Percentiles rank a stretch among this genome's conserved stretches.
These are phyloP conservation scores for Bilobella aurantiaca DNA, from an alignment of 1,140 invertebrate genomes.

Conservation along the genomic window DNA sequence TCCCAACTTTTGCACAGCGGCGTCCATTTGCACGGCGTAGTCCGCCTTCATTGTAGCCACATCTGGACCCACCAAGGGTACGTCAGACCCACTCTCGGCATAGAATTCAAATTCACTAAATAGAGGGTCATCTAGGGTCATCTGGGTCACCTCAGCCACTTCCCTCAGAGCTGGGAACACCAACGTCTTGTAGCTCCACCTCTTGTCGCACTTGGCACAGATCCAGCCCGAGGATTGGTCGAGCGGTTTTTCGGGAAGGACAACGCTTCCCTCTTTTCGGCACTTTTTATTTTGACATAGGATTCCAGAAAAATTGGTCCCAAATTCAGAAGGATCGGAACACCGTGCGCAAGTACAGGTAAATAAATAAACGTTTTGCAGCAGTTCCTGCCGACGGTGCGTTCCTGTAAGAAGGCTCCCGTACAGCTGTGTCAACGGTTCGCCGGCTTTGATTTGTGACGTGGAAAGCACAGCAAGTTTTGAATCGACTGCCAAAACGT, in stretches of 20 bases:
- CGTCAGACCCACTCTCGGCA: neutral
- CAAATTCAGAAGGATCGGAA: conserved; percentile 36
- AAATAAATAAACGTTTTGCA: conserved; percentile 37
- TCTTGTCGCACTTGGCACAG: conserved; percentile 5
- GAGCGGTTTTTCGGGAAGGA: conserved; percentile 5
- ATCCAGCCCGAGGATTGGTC: neutral
- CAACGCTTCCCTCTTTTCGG: neutral
- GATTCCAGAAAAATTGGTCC: conserved; percentile 25
- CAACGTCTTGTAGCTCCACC: neutral
- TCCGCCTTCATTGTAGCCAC: neutral
- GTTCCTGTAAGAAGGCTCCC: conserved; percentile 29
- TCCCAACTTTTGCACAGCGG: neutral
- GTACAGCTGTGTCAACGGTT: conserved; percentile 15
- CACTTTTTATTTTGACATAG: conserved; percentile 24
- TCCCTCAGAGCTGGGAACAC: conserved; percentile 5
- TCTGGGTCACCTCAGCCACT: neutral
- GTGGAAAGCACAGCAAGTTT: neutral
- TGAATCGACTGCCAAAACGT: neutral
- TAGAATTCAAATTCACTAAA: conserved; percentile 1
- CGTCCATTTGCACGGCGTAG: conserved; percentile 1
- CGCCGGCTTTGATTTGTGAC: conserved; percentile 1
- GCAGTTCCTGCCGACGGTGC: conserved; percentile 34
- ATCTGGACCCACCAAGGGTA: neutral
- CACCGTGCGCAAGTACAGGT: conserved; percentile 37
- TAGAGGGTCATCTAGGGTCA: neutral